Percentiles rank a stretch among this genome's conserved stretches.
Evolutionary conservation across 2,113 vertebrate genomes (phyloP).

Genomic region (Leptocoma aspasia): DNA sequence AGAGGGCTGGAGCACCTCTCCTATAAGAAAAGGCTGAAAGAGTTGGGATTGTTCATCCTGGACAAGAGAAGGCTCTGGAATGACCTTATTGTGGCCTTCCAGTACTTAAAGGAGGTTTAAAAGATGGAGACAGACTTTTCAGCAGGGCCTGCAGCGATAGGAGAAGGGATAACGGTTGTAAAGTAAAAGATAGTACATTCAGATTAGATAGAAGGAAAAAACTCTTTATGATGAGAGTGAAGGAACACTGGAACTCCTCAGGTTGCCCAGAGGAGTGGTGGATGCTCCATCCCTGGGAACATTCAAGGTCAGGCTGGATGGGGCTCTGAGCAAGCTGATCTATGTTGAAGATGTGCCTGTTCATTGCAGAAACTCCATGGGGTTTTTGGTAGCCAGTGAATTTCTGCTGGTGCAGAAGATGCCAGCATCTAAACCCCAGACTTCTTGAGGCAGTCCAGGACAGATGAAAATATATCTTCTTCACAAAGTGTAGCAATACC

Average conservation of each 20-base stretch:
- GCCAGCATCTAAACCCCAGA: not conserved
- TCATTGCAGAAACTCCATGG: not conserved
- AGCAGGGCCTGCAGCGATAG: not conserved
- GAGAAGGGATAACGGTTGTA: not conserved
- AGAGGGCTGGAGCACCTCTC: not conserved
- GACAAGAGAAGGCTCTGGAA: not conserved
- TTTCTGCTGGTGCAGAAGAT: not conserved
- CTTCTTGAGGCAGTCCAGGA: not conserved
- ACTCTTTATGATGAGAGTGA: not conserved
- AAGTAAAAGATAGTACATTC: not conserved
- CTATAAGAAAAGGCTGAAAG: not conserved
- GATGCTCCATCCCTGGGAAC: not conserved
- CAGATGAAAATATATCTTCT: not conserved
- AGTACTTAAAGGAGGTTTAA: not conserved
- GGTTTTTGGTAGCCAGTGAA: not conserved
- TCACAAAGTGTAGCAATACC: not conserved
- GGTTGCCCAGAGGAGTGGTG: not conserved
- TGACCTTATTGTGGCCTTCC: not conserved
- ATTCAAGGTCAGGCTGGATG: not conserved
- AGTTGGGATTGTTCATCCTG: not conserved
- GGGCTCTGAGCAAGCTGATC: not conserved
- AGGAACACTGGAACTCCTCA: not conserved
- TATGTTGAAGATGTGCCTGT: not conserved
- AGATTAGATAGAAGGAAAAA: not conserved
- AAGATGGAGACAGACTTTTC: not conserved